Conservation (phyloP, 2,888 invertebrate genomes). For the Callimorpha dominula region DNA sequence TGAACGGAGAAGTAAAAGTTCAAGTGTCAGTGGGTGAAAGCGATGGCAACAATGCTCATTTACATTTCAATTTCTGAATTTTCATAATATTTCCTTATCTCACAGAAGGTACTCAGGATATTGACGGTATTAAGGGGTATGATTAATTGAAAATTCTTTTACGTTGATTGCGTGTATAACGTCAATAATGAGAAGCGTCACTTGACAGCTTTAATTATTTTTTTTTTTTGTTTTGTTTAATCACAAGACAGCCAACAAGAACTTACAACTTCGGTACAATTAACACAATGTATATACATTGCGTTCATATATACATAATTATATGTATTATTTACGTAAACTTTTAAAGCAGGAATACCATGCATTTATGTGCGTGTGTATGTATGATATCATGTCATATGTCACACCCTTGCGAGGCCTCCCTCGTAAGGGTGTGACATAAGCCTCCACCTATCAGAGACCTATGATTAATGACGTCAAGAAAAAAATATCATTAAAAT, state of each 20-base stretch:
- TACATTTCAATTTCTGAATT: neutral
- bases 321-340: conserved; percentile 23
- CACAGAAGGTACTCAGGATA: neutral
- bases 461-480: conserved; percentile 77
- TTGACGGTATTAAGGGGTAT: neutral
- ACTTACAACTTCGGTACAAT: neutral
- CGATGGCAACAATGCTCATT: neutral
- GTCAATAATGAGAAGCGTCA: neutral
- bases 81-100: neutral
- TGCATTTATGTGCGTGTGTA: conserved; percentile 40
- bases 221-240: neutral
- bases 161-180: neutral
- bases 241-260: neutral
- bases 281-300: conserved; percentile 22
- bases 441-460: conserved; percentile 28
- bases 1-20: neutral
- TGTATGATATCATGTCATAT: conserved; percentile 75
- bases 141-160: neutral
- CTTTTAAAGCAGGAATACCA: neutral
- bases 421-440: conserved; percentile 20
- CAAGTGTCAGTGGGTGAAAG: neutral
- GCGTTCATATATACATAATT: no score
- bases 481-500: conserved; percentile 67
- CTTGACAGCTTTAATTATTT: conserved; percentile 5
- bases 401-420: conserved; percentile 57